Evolutionary conservation across 1,140 invertebrate genomes (phyloP).

Genomic region (Drosophila lini): DNA sequence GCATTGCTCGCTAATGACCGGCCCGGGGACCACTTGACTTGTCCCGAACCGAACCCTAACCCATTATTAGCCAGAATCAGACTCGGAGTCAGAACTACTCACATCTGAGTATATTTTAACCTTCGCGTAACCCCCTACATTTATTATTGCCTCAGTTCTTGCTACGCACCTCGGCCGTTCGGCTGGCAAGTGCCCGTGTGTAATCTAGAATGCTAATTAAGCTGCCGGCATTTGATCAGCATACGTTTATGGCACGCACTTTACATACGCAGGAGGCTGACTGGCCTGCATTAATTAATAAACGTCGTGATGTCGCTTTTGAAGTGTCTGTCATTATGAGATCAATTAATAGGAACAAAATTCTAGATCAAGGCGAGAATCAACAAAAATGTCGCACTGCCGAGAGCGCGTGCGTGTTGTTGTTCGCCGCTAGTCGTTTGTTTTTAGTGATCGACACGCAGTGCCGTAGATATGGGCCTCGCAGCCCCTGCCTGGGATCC

Average conservation of each 20-base stretch:
- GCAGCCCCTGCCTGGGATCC: slow-evolving; percentile 13
- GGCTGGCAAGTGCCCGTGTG: slow-evolving; percentile 22
- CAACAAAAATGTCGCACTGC: slow-evolving; percentile 77
- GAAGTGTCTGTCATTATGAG: slow-evolving; percentile 84
- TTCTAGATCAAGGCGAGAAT: slow-evolving; percentile 83
- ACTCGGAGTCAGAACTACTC: slow-evolving; percentile 8
- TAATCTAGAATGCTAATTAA: slow-evolving; percentile 83
- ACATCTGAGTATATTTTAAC: slow-evolving; percentile 21
- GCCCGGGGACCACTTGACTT: slow-evolving; percentile 27
- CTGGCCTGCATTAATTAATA: slow-evolving; percentile 78
- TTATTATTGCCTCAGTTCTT: slow-evolving; percentile 49
- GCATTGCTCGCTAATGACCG: slow-evolving; percentile 48
- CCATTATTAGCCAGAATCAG: slow-evolving; percentile 45
- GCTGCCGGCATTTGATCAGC: slow-evolving; percentile 75
- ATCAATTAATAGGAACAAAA: slow-evolving; percentile 84
- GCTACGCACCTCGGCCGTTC: slow-evolving; percentile 53
- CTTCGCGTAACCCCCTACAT: slow-evolving; percentile 52
- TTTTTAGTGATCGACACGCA: slow-evolving; percentile 44
- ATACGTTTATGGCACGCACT: slow-evolving; percentile 58
- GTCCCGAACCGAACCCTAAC: slow-evolving; percentile 21
- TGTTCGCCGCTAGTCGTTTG: slow-evolving; percentile 5
- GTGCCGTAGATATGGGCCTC: slow-evolving; percentile 23
- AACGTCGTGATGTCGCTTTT: slow-evolving; percentile 84
- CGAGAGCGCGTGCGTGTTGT: slow-evolving; percentile 49
- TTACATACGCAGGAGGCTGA: slow-evolving; percentile 69